A percentile compares a stretch with the other conserved stretches of the same genome.
Evolutionary conservation across 2,113 vertebrate genomes (phyloP).

Genomic region (Mus pahari): DNA sequence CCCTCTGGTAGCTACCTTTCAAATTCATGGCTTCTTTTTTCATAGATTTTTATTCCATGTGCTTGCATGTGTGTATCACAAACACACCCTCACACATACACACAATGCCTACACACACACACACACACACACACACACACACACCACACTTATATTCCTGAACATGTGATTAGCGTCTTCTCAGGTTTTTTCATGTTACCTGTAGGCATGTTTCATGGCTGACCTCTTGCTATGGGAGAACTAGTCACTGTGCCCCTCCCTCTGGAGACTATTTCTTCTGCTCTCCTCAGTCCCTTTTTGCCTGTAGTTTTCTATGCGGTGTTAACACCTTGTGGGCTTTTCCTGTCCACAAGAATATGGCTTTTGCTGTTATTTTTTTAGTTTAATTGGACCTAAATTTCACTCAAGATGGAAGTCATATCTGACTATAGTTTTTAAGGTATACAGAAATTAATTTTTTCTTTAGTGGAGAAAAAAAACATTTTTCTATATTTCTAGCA

Average conservation of each 20-base stretch:
- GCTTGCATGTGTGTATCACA: background rate
- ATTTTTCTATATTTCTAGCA: background rate
- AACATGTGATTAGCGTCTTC: background rate
- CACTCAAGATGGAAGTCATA: background rate
- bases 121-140: background rate
- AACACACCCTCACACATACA: too few species aligned
- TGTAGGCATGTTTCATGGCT: fast-evolving
- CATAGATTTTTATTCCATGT: background rate
- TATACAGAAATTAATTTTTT: background rate
- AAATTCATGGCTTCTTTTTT: background rate
- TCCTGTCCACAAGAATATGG: background rate
- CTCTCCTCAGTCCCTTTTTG: too few species aligned
- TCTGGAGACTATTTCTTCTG: background rate
- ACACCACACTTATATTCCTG: background rate
- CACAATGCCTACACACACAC: background rate
- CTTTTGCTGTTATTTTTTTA: background rate
- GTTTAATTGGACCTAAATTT: background rate
- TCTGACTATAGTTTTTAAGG: background rate
- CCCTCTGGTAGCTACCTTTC: too few species aligned
- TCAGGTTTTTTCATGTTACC: background rate
- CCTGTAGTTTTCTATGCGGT: background rate
- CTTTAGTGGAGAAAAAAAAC: background rate
- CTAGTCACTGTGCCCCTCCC: background rate
- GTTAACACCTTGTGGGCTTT: too few species aligned
- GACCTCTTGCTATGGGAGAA: background rate